phyloP scores from a whole-genome alignment of 2,797 vertebrate species.

The Anabas testudineus region DNA sequence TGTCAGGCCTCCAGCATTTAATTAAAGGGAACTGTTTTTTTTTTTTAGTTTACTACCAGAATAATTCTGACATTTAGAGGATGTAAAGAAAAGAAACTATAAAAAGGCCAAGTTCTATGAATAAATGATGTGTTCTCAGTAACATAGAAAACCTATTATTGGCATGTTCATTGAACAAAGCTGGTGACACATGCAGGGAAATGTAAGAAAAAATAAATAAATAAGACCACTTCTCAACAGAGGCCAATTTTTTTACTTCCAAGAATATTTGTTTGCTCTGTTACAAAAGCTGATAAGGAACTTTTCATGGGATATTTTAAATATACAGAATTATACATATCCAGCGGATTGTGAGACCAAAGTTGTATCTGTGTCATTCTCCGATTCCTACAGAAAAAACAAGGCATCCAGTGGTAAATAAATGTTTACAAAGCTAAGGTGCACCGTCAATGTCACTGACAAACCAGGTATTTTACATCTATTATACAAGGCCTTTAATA shows the following conservation, averaged over 20 bases:
- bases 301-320: slow-evolving; percentile 78
- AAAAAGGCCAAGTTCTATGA: slow-evolving; percentile 42
- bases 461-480: slow-evolving; percentile 80
- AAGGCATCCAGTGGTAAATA: slow-evolving; percentile 87
- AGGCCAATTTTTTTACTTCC: slow-evolving; percentile 74
- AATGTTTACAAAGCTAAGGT: slow-evolving; percentile 84
- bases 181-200: slow-evolving; percentile 21
- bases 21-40: not conserved
- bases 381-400: slow-evolving; percentile 76
- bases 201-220: not conserved
- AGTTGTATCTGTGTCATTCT: slow-evolving; percentile 53
- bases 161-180: slow-evolving; percentile 17
- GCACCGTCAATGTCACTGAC: slow-evolving; percentile 74
- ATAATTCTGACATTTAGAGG: slow-evolving; percentile 1
- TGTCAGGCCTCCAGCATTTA: not conserved
- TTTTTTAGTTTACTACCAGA: not conserved
- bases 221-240: slow-evolving; percentile 30
- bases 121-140: slow-evolving; percentile 51
- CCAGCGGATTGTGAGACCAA: slow-evolving; percentile 83
- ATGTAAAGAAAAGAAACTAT: slow-evolving; percentile 20
- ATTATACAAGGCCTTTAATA: slow-evolving; percentile 73
- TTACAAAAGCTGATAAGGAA: slow-evolving; percentile 83
- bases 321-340: slow-evolving; percentile 83
- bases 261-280: slow-evolving; percentile 81
- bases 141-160: slow-evolving; percentile 8